phyloP scores from a whole-genome alignment of 2,888 invertebrate genomes.

The Congeria kusceri region DNA sequence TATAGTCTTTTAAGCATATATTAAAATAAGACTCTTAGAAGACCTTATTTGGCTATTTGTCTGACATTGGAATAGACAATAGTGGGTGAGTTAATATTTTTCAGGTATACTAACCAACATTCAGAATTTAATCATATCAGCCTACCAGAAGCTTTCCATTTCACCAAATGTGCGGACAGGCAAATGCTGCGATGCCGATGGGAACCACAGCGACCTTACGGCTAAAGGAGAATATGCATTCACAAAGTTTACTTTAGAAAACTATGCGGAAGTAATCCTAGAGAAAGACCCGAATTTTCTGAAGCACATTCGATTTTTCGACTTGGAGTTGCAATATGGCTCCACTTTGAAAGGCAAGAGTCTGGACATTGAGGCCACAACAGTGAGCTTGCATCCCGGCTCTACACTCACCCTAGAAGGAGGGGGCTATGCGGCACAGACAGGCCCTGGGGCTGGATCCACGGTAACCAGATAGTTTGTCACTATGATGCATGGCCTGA shows the following conservation, averaged over 20 bases:
- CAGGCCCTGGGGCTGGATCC: conserved; percentile 70
- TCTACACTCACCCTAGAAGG: conserved; percentile 67
- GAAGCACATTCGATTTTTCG: conserved; percentile 60
- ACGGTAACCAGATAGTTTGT: too few relatives aligned
- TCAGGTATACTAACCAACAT: conserved; percentile 75
- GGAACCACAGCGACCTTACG: conserved; percentile 56
- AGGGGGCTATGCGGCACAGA: conserved; percentile 63
- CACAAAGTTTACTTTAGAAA: conserved; percentile 71
- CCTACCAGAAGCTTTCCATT: conserved; percentile 67
- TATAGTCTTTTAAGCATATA: too few relatives aligned
- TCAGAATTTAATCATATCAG: conserved; percentile 68
- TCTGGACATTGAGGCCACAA: conserved; percentile 67
- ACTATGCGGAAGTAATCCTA: conserved; percentile 68
- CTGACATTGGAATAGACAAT: background rate
- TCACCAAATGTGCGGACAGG: conserved; percentile 71
- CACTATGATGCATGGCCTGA: too few relatives aligned
- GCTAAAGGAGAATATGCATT: conserved; percentile 74
- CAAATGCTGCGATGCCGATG: conserved; percentile 55
- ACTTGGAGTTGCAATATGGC: conserved; percentile 72
- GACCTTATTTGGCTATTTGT: background rate
- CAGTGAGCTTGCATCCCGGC: conserved; percentile 71
- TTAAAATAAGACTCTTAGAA: background rate
- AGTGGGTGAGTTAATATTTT: conserved; percentile 9
- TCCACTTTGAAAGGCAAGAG: conserved; percentile 63
- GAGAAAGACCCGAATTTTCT: conserved; percentile 54